Evolutionary conservation across 2,797 vertebrate species (phyloP), one percentile per base, ranked within the genome.

Genomic region (Anabas testudineus): DNA sequence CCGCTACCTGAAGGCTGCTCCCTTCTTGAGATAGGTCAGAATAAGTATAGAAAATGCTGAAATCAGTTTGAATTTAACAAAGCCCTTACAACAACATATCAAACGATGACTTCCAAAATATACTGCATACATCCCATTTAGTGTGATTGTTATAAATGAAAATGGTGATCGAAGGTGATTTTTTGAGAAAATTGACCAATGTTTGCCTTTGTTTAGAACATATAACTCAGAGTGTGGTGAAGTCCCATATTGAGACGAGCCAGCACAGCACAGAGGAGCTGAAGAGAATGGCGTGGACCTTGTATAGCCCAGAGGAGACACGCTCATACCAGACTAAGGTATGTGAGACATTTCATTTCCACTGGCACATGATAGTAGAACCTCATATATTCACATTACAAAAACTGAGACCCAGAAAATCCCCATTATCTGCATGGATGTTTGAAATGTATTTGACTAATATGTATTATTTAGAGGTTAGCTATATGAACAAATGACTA

Each of bases 191-290:
- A 30, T 12, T 64, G 18, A 22, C n/a, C 43, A 43, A n/a, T 49
- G 49, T 22, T 70, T 82, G 15, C 45, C 14, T 64, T 36, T 75
- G 2, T 82, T 54, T 84, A 97, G 96, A 97, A 69, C 91, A 89
- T 14, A 90, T 97, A 52, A 93, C 93, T 12, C 96, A 97, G 92
- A 97, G 94, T 19, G 95, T 98, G 90, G 90, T 97, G 61, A 96
- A 96, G 85, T 97, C 96, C 0, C 95, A 98, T 63, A 84, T 95
- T 47, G 97, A 97, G 88, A 98, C 97, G 0, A 95, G 95, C 74
- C 96, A 96, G 86, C 96, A 97, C 93, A 95, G 93, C 1, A 86
- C 92, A 0, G 96, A 97, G 81, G 96, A 97, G 82, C 90, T 98
- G 63, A 96, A 96, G 89, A 93, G 91, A 67, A 88, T 97, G 72